These are phyloP conservation scores for Ibycter americanus DNA, from an alignment of 2,797 vertebrate species.

Conservation along the genomic window DNA sequence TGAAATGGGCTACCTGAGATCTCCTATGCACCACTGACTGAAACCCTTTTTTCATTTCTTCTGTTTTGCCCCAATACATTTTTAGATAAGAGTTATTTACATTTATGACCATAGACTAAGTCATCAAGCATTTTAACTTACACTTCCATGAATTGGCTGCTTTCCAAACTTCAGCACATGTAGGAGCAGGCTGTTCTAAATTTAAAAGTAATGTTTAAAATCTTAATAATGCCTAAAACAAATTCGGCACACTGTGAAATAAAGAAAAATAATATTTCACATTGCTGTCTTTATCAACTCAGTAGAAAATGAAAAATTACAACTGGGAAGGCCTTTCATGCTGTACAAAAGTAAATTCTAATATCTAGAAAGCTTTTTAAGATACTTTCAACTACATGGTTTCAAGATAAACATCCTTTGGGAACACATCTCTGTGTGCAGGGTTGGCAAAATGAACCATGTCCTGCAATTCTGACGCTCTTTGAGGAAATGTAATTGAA, in stretches of 20 bases:
- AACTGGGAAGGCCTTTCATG: neutral
- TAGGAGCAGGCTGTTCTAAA: neutral
- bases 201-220: neutral
- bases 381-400: neutral
- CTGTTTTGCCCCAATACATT: neutral
- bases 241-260: neutral
- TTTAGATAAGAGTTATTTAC: neutral
- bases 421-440: neutral
- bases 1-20: neutral
- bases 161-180: neutral
- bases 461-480: neutral
- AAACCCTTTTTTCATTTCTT: neutral
- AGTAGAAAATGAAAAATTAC: neutral
- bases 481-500: neutral
- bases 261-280: neutral
- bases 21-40: neutral
- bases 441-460: neutral
- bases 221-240: neutral
- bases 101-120: neutral
- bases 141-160: neutral
- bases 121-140: neutral
- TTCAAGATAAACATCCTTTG: neutral
- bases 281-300: neutral
- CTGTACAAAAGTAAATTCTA: neutral
- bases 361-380: neutral